Percentiles rank a stretch among this genome's conserved stretches.
Evolutionary conservation across 2,113 vertebrate genomes (phyloP).

Genomic region (Danionella cerebrum): DNA sequence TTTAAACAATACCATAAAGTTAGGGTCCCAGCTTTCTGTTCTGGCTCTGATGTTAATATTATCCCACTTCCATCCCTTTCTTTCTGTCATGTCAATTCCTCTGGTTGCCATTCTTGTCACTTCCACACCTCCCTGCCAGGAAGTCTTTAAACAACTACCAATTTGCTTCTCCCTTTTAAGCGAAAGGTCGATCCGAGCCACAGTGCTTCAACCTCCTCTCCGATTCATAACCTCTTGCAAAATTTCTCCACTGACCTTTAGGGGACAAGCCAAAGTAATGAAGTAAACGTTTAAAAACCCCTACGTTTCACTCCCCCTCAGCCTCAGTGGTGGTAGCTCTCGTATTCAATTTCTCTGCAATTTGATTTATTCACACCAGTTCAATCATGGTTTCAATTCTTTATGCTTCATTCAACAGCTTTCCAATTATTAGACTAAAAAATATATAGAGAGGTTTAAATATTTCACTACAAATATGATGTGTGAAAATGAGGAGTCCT

Average conservation of each 20-base stretch:
- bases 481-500: not conserved
- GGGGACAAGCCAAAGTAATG: not conserved
- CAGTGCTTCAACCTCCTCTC: not conserved
- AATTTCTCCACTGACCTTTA: not conserved
- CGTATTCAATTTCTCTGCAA: not conserved
- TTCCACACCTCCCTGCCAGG: not conserved
- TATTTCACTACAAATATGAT: conserved; percentile 1
- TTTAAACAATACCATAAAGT: too few relatives aligned
- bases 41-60: conserved; percentile 25
- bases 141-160: conserved; percentile 11
- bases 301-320: not conserved
- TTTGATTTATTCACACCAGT: not conserved
- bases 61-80: not conserved
- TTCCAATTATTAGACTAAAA: not conserved
- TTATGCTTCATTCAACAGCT: not conserved
- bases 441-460: not conserved
- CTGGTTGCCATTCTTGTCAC: not conserved
- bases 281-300: not conserved
- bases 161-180: conserved; percentile 13
- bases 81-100: not conserved
- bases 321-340: not conserved
- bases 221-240: not conserved
- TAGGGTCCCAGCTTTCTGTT: not conserved
- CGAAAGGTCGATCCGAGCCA: conserved; percentile 8
- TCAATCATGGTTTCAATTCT: not conserved